Conservation (phyloP, 2,797 vertebrate genomes). For the Lacerta agilis region DNA sequence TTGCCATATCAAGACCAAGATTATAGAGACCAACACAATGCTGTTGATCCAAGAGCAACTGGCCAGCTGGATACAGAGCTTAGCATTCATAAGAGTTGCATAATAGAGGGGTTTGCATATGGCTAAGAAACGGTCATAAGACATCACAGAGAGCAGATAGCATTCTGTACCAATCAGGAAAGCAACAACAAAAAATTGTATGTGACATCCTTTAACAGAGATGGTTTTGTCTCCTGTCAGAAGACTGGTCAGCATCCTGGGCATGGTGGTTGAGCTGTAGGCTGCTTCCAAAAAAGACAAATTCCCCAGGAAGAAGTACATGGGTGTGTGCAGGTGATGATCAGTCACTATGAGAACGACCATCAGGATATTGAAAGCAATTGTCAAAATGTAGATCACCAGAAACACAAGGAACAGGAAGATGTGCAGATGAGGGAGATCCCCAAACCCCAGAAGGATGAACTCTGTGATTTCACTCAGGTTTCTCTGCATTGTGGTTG, state of each 20-base stretch:
- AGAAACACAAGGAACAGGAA: slow-evolving; percentile 51
- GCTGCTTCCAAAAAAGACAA: slow-evolving; percentile 53
- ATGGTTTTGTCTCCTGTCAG: slow-evolving; percentile 40
- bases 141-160: slow-evolving; percentile 52
- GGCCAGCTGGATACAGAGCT: slow-evolving; percentile 28
- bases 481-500: slow-evolving; percentile 12
- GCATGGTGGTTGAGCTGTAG: slow-evolving; percentile 50
- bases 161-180: slow-evolving; percentile 50
- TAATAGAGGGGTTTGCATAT: slow-evolving; percentile 61
- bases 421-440: slow-evolving; percentile 6
- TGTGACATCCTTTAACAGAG: slow-evolving; percentile 48
- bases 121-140: slow-evolving; percentile 56
- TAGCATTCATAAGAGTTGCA: slow-evolving; percentile 43
- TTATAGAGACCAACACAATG: slow-evolving; percentile 10
- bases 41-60: slow-evolving; percentile 23
- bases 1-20: not conserved
- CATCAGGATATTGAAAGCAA: slow-evolving; percentile 56
- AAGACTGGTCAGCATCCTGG: slow-evolving; percentile 52
- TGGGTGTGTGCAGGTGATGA: slow-evolving; percentile 42
- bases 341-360: slow-evolving; percentile 49
- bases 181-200: slow-evolving; percentile 53
- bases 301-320: slow-evolving; percentile 62
- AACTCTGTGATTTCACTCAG: slow-evolving; percentile 48
- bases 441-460: slow-evolving; percentile 59
- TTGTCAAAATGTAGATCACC: slow-evolving; percentile 43